Conservation (phyloP, 1,140 invertebrate genomes). For the Drosophila sulfurigaster region DNA sequence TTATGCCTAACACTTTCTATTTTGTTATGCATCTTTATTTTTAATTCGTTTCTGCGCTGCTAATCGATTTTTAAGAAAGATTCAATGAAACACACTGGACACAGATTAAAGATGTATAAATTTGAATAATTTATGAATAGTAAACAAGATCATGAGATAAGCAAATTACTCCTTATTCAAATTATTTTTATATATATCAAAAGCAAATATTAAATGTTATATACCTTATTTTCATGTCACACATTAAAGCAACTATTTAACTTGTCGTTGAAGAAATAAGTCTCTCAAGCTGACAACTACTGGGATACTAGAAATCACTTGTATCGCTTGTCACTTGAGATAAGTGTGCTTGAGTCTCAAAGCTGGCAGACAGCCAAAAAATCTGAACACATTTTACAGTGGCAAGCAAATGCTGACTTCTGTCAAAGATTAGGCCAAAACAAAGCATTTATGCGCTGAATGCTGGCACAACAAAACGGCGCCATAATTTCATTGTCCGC, state of each 20-base stretch:
- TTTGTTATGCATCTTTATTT: background rate
- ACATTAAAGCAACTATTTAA: background rate
- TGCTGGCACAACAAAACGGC: constrained; percentile 74
- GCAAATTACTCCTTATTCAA: too few relatives aligned
- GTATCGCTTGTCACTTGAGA: constrained; percentile 34
- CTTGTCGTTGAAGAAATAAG: constrained; percentile 1
- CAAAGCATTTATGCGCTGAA: constrained; percentile 72
- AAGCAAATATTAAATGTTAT: background rate
- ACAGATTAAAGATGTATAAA: too few relatives aligned
- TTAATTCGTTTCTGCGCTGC: too few relatives aligned
- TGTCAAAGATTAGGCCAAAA: constrained; percentile 78
- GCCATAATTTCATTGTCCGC: constrained; percentile 74
- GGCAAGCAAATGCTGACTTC: constrained; percentile 75
- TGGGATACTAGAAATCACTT: constrained; percentile 16
- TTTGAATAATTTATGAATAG: too few relatives aligned
- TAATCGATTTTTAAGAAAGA: too few relatives aligned
- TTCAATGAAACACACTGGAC: too few relatives aligned
- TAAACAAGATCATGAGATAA: too few relatives aligned
- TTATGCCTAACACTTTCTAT: background rate
- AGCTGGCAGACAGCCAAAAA: constrained; percentile 54
- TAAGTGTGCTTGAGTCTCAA: constrained; percentile 42
- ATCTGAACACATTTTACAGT: constrained; percentile 74
- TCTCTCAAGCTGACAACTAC: background rate
- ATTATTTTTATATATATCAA: too few relatives aligned
- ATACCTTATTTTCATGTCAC: background rate